Evolutionary conservation across 1,140 invertebrate genomes (phyloP).

Genomic region (Elymnias hypermnestra): DNA sequence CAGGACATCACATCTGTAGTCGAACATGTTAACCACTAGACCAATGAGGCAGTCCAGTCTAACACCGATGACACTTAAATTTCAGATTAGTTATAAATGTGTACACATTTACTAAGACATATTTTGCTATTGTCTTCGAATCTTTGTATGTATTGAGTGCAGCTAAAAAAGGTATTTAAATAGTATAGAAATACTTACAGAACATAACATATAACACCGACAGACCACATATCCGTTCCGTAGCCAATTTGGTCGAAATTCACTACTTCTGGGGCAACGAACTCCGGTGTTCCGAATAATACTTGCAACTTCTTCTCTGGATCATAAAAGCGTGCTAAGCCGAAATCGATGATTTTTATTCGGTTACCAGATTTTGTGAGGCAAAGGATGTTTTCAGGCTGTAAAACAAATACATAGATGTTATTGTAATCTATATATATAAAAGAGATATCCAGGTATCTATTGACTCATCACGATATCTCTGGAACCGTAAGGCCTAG

Average conservation of each 20-base stretch:
- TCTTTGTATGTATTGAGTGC: too few relatives aligned
- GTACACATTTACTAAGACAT: too few relatives aligned
- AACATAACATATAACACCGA: slow-evolving; percentile 98
- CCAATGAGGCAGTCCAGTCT: too few relatives aligned
- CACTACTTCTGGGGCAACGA: slow-evolving; percentile 98
- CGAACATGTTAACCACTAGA: too few relatives aligned
- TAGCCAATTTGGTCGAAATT: slow-evolving; percentile 98
- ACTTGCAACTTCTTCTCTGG: slow-evolving; percentile 93
- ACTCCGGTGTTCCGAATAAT: slow-evolving; percentile 98
- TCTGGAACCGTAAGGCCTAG: too few relatives aligned
- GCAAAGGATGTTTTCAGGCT: slow-evolving; percentile 98
- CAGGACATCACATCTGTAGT: too few relatives aligned
- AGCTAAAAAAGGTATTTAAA: slow-evolving; percentile 5
- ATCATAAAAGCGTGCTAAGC: slow-evolving; percentile 93
- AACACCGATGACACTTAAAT: too few relatives aligned
- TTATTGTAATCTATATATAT: too few relatives aligned
- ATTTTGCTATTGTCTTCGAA: too few relatives aligned
- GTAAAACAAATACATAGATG: slow-evolving; percentile 39
- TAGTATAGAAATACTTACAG: slow-evolving; percentile 97
- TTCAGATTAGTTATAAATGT: too few relatives aligned
- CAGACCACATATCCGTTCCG: slow-evolving; percentile 98
- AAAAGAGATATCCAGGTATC: too few relatives aligned
- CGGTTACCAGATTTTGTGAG: slow-evolving; percentile 95
- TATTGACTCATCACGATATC: too few relatives aligned
- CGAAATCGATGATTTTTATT: slow-evolving; percentile 99